Conservation (phyloP, 2,113 vertebrate species). For the Sinocyclocheilus maitianheensis region DNA sequence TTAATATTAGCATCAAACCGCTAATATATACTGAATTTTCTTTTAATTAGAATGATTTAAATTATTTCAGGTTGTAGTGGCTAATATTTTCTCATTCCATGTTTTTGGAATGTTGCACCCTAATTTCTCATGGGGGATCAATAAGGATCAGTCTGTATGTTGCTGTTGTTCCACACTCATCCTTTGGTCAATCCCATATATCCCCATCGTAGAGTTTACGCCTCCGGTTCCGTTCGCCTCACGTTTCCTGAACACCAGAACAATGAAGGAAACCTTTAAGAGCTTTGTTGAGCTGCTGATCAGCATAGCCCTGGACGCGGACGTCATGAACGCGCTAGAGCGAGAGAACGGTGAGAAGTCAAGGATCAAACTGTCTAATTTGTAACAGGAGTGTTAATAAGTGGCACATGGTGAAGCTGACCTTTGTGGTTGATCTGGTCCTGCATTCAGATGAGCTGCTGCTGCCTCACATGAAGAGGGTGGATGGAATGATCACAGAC, state of each 20-base stretch:
- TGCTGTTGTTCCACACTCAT: not conserved
- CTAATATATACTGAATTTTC: not conserved
- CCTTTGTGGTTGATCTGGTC: not conserved
- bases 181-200: not conserved
- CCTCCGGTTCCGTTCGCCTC: constrained; percentile 83
- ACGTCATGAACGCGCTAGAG: constrained; percentile 89
- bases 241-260: constrained; percentile 91
- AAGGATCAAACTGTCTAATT: not conserved
- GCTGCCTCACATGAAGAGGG: constrained; percentile 94
- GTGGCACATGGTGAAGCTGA: not conserved
- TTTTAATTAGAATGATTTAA: not conserved
- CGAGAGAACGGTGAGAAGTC: constrained; percentile 84
- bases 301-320: constrained; percentile 88
- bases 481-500: constrained; percentile 94
- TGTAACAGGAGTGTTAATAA: not conserved
- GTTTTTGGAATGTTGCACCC: too few relatives aligned
- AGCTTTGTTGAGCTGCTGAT: constrained; percentile 96
- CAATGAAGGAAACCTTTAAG: constrained; percentile 97
- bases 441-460: constrained; percentile 86
- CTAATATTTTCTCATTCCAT: not conserved
- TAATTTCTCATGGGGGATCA: not conserved
- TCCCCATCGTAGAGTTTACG: constrained; percentile 75
- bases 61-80: not conserved
- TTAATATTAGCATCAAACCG: not conserved
- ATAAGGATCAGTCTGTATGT: not conserved